phyloP scores from a whole-genome alignment of 2,797 vertebrate genomes.

The Karalla daura region DNA sequence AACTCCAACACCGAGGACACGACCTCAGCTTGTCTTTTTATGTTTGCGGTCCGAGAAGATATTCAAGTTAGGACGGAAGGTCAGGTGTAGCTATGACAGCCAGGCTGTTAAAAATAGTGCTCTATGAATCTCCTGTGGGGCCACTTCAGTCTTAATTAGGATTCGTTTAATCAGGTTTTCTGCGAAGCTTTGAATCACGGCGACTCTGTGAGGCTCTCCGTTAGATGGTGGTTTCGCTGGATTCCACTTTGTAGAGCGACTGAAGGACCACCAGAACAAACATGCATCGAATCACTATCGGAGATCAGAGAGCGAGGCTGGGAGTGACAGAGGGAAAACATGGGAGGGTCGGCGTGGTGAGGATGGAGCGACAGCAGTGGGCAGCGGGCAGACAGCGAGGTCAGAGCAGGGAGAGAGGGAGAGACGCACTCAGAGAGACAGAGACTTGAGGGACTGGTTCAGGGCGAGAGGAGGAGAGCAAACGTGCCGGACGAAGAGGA shows the following conservation, averaged over 20 bases:
- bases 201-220: not conserved
- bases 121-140: no score
- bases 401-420: not conserved
- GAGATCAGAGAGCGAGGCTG: not conserved
- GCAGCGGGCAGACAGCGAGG: not conserved
- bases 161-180: no score
- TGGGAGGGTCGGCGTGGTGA: not conserved
- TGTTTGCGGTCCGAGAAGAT: no score
- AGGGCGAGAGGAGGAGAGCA: not conserved
- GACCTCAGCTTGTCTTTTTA: no score
- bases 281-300: not conserved
- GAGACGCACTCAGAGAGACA: not conserved
- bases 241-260: no score
- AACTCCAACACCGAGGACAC: no score
- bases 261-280: not conserved
- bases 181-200: conserved; percentile 4
- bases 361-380: not conserved
- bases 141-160: conserved; percentile 8
- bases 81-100: no score
- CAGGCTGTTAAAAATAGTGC: no score
- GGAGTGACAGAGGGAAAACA: not conserved
- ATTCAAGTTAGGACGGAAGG: no score
- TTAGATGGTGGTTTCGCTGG: no score
- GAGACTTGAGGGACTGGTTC: not conserved
- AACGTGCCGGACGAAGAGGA: not conserved